Percentiles rank a stretch among this genome's conserved stretches.
Conservation (phyloP, 2,113 vertebrate genomes). For the Mirza zaza region DNA sequence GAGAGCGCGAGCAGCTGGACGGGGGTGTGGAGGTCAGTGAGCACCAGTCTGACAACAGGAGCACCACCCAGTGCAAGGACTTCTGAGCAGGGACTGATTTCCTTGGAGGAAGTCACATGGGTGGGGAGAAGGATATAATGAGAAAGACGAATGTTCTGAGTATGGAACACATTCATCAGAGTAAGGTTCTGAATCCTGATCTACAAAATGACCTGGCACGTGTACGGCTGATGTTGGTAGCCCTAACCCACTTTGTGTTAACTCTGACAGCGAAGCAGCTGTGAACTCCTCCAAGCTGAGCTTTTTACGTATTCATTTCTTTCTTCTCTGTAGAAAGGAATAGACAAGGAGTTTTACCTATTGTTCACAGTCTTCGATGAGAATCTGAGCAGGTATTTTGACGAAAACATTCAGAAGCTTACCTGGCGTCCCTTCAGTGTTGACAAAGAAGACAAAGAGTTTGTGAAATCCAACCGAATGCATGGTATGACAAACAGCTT, state of each 20-base stretch:
- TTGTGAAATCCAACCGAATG: slow-evolving; percentile 95
- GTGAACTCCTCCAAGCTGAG: neutral
- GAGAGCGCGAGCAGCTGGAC: neutral
- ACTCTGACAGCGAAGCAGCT: neutral
- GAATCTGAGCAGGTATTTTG: slow-evolving; percentile 93
- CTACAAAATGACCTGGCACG: neutral
- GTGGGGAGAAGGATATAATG: neutral
- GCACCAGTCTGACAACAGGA: neutral
- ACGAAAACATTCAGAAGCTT: slow-evolving; percentile 87
- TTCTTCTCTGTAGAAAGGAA: slow-evolving; percentile 84
- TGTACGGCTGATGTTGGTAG: neutral
- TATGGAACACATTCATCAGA: neutral
- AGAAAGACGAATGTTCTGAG: neutral
- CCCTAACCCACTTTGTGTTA: neutral
- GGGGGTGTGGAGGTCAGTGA: neutral
- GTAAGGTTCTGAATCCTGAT: neutral
- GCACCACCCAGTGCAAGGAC: neutral
- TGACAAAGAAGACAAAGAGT: slow-evolving; percentile 83
- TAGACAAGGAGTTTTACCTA: slow-evolving; percentile 94
- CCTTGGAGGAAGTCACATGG: neutral
- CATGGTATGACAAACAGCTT: slow-evolving; percentile 86
- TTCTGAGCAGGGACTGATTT: neutral
- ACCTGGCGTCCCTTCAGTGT: slow-evolving; percentile 79
- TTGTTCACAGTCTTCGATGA: slow-evolving; percentile 96
- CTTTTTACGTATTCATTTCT: slow-evolving; percentile 42